A percentile compares a stretch with the other conserved stretches of the same genome.
Evolutionary conservation across 2,797 vertebrate species (phyloP).

Genomic region (Basileuterus tristriatus): DNA sequence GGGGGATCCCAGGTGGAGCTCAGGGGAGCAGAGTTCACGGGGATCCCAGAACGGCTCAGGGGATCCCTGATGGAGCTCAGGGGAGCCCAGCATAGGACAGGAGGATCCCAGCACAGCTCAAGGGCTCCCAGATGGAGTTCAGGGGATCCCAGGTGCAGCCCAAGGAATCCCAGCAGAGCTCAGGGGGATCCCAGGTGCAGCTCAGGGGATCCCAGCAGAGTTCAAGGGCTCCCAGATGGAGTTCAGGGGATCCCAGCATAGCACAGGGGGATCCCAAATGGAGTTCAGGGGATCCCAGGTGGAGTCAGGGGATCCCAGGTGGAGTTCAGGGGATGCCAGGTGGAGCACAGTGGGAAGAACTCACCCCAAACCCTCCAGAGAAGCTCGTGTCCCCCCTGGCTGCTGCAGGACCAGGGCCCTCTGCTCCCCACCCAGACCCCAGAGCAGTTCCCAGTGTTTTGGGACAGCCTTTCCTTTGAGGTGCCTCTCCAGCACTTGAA

Average conservation of each 20-base stretch:
- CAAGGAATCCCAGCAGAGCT: too few species aligned
- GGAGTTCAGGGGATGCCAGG: not conserved
- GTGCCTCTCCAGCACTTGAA: not conserved
- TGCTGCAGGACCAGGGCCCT: not conserved
- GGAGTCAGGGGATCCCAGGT: not conserved
- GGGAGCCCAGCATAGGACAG: too few species aligned
- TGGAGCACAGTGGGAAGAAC: not conserved
- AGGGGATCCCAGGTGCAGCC: not conserved
- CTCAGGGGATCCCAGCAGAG: not conserved
- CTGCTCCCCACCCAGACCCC: not conserved
- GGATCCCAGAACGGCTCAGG: not conserved
- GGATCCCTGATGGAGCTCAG: too few species aligned
- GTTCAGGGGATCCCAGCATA: not conserved
- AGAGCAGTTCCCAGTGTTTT: not conserved
- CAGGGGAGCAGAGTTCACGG: too few species aligned
- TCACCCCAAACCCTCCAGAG: not conserved
- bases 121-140: not conserved
- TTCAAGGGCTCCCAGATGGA: not conserved
- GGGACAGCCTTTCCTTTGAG: not conserved
- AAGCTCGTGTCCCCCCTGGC: accelerated
- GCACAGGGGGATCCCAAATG: not conserved
- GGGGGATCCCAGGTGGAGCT: not conserved
- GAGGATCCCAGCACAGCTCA: not conserved
- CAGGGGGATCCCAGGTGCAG: not conserved
- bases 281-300: not conserved